Percentiles rank a stretch among this genome's conserved stretches.
phyloP scores from a whole-genome alignment of 2,113 vertebrate genomes.

The Xenopus laevis region DNA sequence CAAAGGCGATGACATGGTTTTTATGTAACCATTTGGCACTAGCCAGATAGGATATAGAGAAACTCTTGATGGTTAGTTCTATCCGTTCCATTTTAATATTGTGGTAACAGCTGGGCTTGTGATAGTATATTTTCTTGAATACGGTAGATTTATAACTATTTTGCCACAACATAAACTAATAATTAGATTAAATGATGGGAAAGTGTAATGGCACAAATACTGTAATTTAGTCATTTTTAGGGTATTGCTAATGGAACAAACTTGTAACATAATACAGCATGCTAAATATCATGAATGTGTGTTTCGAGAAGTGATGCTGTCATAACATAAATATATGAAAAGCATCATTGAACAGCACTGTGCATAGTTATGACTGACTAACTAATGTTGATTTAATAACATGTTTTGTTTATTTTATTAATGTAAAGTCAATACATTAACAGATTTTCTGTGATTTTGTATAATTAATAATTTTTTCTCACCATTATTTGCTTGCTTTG shows the following conservation, averaged over 20 bases:
- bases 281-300: constrained; percentile 24
- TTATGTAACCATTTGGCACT: constrained; percentile 17
- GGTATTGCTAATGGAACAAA: constrained; percentile 49
- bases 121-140: constrained; percentile 49
- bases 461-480: too few species aligned
- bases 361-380: too few species aligned
- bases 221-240: constrained; percentile 59
- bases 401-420: too few species aligned
- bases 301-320: constrained; percentile 5
- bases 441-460: too few species aligned
- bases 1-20: constrained; percentile 12
- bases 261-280: constrained; percentile 55
- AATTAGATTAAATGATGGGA: constrained; percentile 59
- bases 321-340: constrained; percentile 17
- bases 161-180: constrained; percentile 56
- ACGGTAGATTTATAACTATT: constrained; percentile 48
- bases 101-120: constrained; percentile 46
- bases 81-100: constrained; percentile 49
- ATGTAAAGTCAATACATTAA: too few species aligned
- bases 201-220: constrained; percentile 57
- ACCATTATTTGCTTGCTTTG: too few species aligned
- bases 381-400: too few species aligned
- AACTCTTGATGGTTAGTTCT: accelerated
- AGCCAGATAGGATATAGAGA: constrained; percentile 2
- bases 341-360: too few species aligned